A percentile compares a stretch with the other conserved stretches of the same genome.
phyloP scores from a whole-genome alignment of 2,797 vertebrate genomes.

The Lacerta agilis region DNA sequence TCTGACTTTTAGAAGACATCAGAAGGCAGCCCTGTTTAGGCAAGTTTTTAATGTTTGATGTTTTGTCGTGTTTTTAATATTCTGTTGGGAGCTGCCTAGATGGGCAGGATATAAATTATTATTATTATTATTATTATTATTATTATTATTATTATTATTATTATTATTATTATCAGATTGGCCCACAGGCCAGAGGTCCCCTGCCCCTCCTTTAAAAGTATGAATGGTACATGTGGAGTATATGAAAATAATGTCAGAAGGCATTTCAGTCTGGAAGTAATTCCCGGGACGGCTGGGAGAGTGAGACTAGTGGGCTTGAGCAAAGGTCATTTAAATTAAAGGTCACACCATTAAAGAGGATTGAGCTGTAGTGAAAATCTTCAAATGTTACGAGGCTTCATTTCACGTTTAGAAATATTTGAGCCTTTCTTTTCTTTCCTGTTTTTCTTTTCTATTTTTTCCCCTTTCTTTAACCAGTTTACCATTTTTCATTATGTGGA shows the following conservation, averaged over 20 bases:
- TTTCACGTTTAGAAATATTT: neutral
- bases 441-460: too few species aligned
- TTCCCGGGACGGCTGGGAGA: neutral
- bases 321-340: neutral
- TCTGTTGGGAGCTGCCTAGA: too few species aligned
- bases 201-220: neutral
- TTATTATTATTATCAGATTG: too few species aligned
- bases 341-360: neutral
- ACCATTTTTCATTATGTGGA: neutral
- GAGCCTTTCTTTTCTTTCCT: neutral
- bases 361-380: neutral
- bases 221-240: neutral
- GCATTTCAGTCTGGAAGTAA: neutral
- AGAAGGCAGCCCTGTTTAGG: too few species aligned
- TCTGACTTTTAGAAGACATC: too few species aligned
- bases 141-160: too few species aligned
- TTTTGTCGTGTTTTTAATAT: too few species aligned
- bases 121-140: too few species aligned
- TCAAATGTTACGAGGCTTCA: neutral
- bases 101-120: too few species aligned
- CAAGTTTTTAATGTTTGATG: too few species aligned
- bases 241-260: neutral
- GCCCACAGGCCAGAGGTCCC: too few species aligned
- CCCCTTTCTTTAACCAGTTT: neutral
- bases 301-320: neutral